Evolutionary conservation across 1,140 invertebrate species (phyloP), one percentile per base, ranked within the genome.

Genomic region (Campoletis sonorensis): DNA sequence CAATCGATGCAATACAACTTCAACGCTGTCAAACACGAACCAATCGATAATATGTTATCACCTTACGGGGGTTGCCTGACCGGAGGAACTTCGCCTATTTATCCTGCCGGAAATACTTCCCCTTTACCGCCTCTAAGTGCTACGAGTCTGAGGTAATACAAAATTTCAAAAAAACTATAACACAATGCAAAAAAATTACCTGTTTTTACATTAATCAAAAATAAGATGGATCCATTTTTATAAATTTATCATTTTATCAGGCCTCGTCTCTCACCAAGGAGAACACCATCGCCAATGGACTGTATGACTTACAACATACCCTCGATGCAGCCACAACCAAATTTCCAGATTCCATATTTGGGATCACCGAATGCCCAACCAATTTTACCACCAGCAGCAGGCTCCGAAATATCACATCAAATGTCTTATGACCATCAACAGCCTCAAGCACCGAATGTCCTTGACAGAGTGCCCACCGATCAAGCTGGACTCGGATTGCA

Each of bases 201-300:
- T 33, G 30, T 33, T 33, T 33, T 33, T 33, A 2, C 2, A 33
- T 7, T 33, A 4, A 33, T 33, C 3, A 33, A 33, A 33, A 33
- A 7, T 4, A 33, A 33, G 7, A 33, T 33, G 2, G 7, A 33
- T 33, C n/a, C n/a, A 54, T 8, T 54, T 54, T 54, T 54, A 1
- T 0, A n/a, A 54, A 54, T 1, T 54, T n/a, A 8, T 45, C 8
- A n/a, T 54, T 54, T 54, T 1, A 4, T n/a, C 15, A 89, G 89
- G 51, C 80, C 85, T 33, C 84, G 85, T 61, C 18, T 83, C 58
- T 88, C 88, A 40, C 87, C 89, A 37, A 79, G 85, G 10, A 81
- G 86, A 15, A 87, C 87, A 33, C 84, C 85, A 49, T 90, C 89
- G 0, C 89, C 89, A 10, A 86, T 89, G 84, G 86, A 88, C 27